Percentiles rank a stretch among this genome's conserved stretches.
These are phyloP conservation scores for Diadromus collaris DNA, from an alignment of 2,888 invertebrate genomes.

Conservation along the genomic window DNA sequence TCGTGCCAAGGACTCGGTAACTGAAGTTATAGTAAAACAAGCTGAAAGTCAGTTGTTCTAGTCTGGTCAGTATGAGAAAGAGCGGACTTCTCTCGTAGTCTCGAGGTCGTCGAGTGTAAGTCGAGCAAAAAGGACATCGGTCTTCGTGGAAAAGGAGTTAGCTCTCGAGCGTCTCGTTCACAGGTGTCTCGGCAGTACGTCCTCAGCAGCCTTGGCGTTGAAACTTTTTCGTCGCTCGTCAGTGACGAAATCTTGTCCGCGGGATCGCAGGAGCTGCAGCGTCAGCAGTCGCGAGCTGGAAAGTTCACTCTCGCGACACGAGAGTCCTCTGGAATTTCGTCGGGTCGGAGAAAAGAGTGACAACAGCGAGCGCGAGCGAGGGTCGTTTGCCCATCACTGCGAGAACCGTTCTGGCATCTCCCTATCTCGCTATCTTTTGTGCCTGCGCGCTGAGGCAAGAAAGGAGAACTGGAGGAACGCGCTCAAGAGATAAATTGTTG, in stretches of 20 bases:
- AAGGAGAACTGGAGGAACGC: slow-evolving; percentile 24
- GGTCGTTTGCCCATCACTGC: slow-evolving; percentile 52
- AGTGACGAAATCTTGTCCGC: slow-evolving; percentile 52
- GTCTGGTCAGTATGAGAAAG: slow-evolving; percentile 4
- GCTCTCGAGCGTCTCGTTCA: slow-evolving; percentile 36
- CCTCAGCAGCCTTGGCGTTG: slow-evolving; percentile 21
- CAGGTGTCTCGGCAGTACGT: slow-evolving; percentile 43
- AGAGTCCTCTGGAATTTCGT: slow-evolving; percentile 49
- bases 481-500: slow-evolving; percentile 42
- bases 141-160: slow-evolving; percentile 23
- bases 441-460: slow-evolving; percentile 18
- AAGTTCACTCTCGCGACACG: slow-evolving; percentile 45
- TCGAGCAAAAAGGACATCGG: slow-evolving; percentile 8
- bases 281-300: slow-evolving; percentile 14
- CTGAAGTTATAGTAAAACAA: slow-evolving; percentile 10
- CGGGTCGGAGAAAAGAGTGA: slow-evolving; percentile 36
- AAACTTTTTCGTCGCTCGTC: slow-evolving; percentile 52
- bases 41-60: slow-evolving; percentile 10
- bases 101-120: slow-evolving; percentile 9
- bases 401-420: slow-evolving; percentile 43
- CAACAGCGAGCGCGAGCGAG: slow-evolving; percentile 18
- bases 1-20: slow-evolving; percentile 5
- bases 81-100: background rate
- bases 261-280: slow-evolving; percentile 38
- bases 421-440: slow-evolving; percentile 54